phyloP scores from a whole-genome alignment of 2,797 vertebrate genomes.

The Carcharodon carcharias region DNA sequence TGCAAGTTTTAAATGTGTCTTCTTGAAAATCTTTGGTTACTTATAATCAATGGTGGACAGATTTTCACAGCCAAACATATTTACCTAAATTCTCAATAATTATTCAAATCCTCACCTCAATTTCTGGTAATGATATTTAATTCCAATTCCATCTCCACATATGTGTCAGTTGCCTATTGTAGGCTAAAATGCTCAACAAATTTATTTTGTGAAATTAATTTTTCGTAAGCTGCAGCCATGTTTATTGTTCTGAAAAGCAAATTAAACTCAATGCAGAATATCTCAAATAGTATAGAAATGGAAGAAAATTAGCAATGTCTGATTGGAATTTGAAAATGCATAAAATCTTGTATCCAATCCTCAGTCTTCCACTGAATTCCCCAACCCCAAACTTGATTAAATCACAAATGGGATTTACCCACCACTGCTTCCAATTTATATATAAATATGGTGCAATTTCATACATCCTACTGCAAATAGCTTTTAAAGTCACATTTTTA shows the following conservation, averaged over 20 bases:
- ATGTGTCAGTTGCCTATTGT: background rate
- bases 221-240: background rate
- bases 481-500: conserved; percentile 6
- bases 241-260: conserved; percentile 3
- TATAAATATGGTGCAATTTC: conserved; percentile 25
- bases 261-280: conserved; percentile 7
- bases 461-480: conserved; percentile 20
- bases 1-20: background rate
- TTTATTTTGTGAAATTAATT: background rate
- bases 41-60: background rate
- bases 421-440: conserved; percentile 35
- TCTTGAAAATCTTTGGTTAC: background rate
- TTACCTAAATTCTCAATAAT: background rate
- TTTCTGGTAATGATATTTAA: background rate
- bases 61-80: background rate
- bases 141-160: background rate
- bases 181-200: background rate
- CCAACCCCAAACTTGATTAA: conserved; percentile 20
- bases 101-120: background rate
- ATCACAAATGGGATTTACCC: conserved; percentile 33
- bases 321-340: conserved; percentile 7
- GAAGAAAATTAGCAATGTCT: conserved; percentile 10
- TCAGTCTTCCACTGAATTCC: conserved; percentile 14
- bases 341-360: conserved; percentile 9
- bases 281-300: background rate